Percentiles rank a stretch among this genome's conserved stretches.
phyloP scores from a whole-genome alignment of 2,888 invertebrate species.

The Sialis lutaria region DNA sequence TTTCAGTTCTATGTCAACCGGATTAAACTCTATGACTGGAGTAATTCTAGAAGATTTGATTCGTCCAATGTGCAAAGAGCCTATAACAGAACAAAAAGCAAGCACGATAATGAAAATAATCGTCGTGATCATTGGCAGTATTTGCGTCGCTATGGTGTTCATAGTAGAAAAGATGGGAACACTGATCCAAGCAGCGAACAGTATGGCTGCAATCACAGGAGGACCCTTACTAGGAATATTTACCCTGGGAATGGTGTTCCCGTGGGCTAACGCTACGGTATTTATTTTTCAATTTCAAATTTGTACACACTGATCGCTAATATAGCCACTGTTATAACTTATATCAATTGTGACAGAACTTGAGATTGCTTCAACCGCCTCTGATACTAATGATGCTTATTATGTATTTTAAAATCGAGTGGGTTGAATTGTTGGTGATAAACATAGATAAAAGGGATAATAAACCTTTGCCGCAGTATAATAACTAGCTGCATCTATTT shows the following conservation, averaged over 20 bases:
- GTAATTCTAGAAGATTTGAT: conserved; percentile 64
- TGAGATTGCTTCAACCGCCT: too few species aligned
- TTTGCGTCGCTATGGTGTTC: conserved; percentile 50
- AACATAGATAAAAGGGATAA: too few species aligned
- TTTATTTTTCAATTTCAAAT: conserved; percentile 11
- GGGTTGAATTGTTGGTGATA: too few species aligned
- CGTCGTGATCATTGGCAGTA: conserved; percentile 43
- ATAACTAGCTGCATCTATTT: too few species aligned
- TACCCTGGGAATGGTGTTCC: conserved; percentile 50
- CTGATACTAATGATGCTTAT: too few species aligned
- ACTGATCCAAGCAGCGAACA: conserved; percentile 52
- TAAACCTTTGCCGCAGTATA: too few species aligned
- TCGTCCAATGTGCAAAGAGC: conserved; percentile 44
- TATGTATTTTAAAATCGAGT: too few species aligned
- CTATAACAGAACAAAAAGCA: conserved; percentile 43
- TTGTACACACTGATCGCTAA: not conserved
- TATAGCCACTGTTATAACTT: too few species aligned
- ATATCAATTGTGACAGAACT: too few species aligned
- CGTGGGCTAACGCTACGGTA: conserved; percentile 49
- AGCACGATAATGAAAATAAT: conserved; percentile 53
- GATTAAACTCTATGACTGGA: conserved; percentile 64
- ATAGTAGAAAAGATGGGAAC: conserved; percentile 55
- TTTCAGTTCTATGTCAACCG: conserved; percentile 59
- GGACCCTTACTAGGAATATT: conserved; percentile 56
- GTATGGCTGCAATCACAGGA: conserved; percentile 51